Conservation (phyloP, 2,888 invertebrate genomes). For the Leptarthrus brevirostris region DNA sequence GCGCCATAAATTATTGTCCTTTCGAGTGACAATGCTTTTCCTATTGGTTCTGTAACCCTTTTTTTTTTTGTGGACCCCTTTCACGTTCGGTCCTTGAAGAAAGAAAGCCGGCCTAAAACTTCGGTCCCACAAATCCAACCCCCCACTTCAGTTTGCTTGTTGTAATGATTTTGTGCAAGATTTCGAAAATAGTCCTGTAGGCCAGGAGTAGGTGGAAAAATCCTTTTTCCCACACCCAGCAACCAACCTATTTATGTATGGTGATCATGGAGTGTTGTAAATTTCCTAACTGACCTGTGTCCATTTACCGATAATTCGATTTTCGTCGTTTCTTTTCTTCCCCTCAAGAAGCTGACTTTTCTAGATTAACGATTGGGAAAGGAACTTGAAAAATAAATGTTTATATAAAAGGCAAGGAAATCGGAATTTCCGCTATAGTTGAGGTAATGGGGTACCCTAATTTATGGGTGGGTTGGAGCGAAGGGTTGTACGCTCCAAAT, state of each 20-base stretch:
- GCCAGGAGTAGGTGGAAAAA: conserved; percentile 29
- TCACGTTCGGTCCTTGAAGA: no score
- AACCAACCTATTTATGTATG: conserved; percentile 30
- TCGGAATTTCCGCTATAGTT: neutral
- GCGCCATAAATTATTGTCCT: conserved; percentile 40
- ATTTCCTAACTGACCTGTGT: conserved; percentile 43
- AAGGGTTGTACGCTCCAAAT: no score
- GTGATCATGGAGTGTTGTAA: conserved; percentile 37
- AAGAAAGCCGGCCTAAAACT: no score
- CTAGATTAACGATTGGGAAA: conserved; percentile 34
- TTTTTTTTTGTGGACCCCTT: conserved; percentile 8
- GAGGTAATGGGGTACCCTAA: no score
- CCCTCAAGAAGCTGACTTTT: neutral
- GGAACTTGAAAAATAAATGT: conserved; percentile 34
- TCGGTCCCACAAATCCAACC: conserved; percentile 8
- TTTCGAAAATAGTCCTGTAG: conserved; percentile 33
- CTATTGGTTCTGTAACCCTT: conserved; percentile 16
- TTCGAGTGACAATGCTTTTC: conserved; percentile 31
- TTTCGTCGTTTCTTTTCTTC: neutral
- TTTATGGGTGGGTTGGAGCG: no score
- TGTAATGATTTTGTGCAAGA: conserved; percentile 43
- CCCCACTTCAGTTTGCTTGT: conserved; percentile 33
- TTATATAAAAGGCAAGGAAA: conserved; percentile 31
- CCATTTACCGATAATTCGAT: conserved; percentile 38
- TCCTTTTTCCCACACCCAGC: conserved; percentile 24